Percentiles rank a stretch among this genome's conserved stretches.
phyloP scores from a whole-genome alignment of 2,797 vertebrate species.

The Micrastur ruficollis region DNA sequence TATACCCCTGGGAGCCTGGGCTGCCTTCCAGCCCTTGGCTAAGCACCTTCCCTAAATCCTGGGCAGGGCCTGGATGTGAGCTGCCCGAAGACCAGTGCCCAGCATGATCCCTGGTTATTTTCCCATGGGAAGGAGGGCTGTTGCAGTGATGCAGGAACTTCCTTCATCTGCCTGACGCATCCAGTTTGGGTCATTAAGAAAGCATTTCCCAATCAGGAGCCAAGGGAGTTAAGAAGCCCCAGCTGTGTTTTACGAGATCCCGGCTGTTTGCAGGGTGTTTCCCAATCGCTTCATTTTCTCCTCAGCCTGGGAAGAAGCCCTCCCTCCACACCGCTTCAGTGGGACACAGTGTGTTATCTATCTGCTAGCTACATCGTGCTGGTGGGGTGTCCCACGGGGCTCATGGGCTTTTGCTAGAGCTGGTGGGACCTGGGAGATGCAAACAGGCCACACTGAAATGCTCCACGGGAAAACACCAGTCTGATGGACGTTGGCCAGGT shows the following conservation, averaged over 20 bases:
- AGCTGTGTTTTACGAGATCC: background rate
- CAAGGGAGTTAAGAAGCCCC: background rate
- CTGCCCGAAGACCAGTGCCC: background rate
- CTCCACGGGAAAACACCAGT: rapidly evolving
- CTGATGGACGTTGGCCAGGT: background rate
- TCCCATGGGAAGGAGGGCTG: background rate
- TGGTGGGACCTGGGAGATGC: background rate
- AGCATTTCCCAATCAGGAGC: conserved; percentile 8
- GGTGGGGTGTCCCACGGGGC: rapidly evolving
- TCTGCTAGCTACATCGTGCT: background rate
- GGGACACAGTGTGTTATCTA: background rate
- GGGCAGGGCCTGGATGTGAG: background rate
- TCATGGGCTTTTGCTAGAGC: background rate
- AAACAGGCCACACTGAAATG: rapidly evolving
- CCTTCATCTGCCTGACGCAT: background rate
- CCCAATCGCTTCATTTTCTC: background rate
- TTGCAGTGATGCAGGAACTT: background rate
- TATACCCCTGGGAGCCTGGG: background rate
- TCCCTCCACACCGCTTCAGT: background rate
- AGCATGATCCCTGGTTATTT: background rate
- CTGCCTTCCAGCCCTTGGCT: background rate
- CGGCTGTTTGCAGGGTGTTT: background rate
- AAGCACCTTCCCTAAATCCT: background rate
- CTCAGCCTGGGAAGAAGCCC: background rate
- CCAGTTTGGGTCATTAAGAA: background rate